Percentiles rank a stretch among this genome's conserved stretches.
These are phyloP conservation scores for Panthera tigris DNA, from an alignment of 2,113 vertebrate genomes.

Conservation along the genomic window DNA sequence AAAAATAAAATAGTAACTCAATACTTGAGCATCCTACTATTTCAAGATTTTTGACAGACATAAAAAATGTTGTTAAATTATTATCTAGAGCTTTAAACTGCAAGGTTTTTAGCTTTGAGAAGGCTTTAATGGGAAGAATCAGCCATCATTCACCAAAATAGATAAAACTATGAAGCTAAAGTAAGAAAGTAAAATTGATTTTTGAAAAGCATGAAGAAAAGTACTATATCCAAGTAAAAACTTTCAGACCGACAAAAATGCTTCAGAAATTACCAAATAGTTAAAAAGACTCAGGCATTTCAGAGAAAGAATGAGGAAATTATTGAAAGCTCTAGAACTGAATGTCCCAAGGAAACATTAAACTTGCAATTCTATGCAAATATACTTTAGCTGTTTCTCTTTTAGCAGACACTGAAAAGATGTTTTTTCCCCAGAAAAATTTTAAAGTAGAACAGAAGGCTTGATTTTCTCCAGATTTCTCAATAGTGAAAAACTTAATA, in stretches of 20 bases:
- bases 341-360: conserved; percentile 77
- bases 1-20: conserved; percentile 13
- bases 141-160: conserved; percentile 67
- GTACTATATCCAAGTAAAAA: conserved; percentile 60
- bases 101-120: conserved; percentile 52
- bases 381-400: conserved; percentile 67
- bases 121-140: conserved; percentile 60
- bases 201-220: conserved; percentile 68
- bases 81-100: conserved; percentile 56
- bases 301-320: conserved; percentile 70
- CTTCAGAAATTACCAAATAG: conserved; percentile 73
- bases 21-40: background rate
- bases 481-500: background rate
- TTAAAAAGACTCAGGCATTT: conserved; percentile 75
- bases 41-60: conserved; percentile 55
- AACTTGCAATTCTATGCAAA: conserved; percentile 74
- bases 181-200: conserved; percentile 63
- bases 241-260: conserved; percentile 74
- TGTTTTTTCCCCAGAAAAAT: background rate
- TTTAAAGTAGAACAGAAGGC: background rate
- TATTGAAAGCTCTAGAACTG: conserved; percentile 74
- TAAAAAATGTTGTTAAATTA: conserved; percentile 68
- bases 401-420: background rate
- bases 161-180: conserved; percentile 64
- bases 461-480: conserved; percentile 13